Conservation (phyloP, 2,888 invertebrate species). For the Saturnia pavonia region DNA sequence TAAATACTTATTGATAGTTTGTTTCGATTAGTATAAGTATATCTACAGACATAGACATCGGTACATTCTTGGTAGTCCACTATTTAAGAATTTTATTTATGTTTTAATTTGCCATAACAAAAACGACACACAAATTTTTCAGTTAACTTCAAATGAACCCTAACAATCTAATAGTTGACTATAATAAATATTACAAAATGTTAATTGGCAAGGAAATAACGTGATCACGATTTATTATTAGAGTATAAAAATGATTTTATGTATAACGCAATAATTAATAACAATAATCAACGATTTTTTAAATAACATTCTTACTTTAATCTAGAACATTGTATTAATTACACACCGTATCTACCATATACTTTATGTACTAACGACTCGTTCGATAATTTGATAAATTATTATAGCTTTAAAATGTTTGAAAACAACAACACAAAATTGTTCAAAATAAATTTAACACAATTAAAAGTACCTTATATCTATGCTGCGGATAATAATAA, state of each 20-base stretch:
- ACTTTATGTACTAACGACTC: not conserved
- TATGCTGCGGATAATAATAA: not conserved
- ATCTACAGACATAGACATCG: no score
- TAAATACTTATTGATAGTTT: not conserved
- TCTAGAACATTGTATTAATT: not conserved
- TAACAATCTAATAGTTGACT: not conserved
- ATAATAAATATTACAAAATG: not conserved
- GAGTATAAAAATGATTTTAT: slow-evolving; percentile 2
- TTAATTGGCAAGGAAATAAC: slow-evolving; percentile 13
- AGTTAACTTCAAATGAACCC: not conserved
- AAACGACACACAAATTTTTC: not conserved
- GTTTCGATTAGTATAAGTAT: no score
- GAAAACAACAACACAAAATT: not conserved
- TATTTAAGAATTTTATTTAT: not conserved
- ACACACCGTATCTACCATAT: not conserved
- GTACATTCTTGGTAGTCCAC: not conserved
- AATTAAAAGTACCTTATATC: not conserved
- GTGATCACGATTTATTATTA: slow-evolving; percentile 4
- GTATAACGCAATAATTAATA: not conserved
- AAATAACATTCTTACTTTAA: not conserved
- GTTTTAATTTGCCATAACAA: not conserved
- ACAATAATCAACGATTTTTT: not conserved
- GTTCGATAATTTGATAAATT: not conserved
- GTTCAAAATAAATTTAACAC: not conserved
- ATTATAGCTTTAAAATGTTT: not conserved